These are phyloP conservation scores for Nanorana parkeri DNA, from an alignment of 2,113 vertebrate genomes.

Conservation along the genomic window DNA sequence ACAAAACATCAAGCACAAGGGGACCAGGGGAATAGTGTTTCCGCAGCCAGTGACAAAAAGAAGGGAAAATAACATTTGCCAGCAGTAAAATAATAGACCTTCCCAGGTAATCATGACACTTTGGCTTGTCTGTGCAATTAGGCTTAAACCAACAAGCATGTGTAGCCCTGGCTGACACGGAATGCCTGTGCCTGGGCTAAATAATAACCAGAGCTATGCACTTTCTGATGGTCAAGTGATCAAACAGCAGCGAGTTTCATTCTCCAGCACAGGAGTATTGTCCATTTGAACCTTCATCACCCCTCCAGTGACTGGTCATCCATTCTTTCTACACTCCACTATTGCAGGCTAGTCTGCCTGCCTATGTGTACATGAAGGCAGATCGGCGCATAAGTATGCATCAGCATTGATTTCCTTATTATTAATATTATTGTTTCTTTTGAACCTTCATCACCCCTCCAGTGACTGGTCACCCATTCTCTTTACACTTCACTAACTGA, in stretches of 20 bases:
- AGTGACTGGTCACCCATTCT: too few relatives aligned
- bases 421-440: too few relatives aligned
- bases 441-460: too few relatives aligned
- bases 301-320: conserved; percentile 23
- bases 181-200: conserved; percentile 31
- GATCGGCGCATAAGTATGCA: background rate
- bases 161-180: conserved; percentile 60
- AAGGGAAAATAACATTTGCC: conserved; percentile 6
- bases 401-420: too few relatives aligned
- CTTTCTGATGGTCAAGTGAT: conserved; percentile 54
- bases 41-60: background rate
- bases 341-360: background rate
- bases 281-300: conserved; percentile 42
- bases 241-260: conserved; percentile 35
- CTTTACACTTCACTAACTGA: too few relatives aligned
- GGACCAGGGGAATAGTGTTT: background rate
- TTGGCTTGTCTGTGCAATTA: conserved; percentile 62
- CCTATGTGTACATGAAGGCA: background rate
- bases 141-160: conserved; percentile 66
- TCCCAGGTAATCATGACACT: conserved; percentile 47
- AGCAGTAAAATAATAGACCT: conserved; percentile 35
- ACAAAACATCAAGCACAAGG: background rate
- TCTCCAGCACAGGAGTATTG: conserved; percentile 42
- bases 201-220: conserved; percentile 50
- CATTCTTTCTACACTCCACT: background rate